phyloP scores from a whole-genome alignment of 2,113 vertebrate species.

The Sinocyclocheilus grahami region DNA sequence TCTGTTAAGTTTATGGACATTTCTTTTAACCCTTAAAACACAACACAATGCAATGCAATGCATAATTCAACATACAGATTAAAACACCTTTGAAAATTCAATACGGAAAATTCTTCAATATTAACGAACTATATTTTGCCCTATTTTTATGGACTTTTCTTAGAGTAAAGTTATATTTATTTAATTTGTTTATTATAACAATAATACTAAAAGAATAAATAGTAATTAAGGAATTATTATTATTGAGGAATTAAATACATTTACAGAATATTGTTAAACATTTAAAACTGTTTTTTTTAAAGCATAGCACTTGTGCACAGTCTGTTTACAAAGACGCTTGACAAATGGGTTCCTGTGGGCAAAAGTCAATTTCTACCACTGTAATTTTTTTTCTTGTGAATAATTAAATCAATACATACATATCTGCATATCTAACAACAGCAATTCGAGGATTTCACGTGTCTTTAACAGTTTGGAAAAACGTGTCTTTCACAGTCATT shows the following conservation, averaged over 20 bases:
- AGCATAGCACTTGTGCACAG: neutral
- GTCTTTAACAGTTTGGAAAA: conserved; percentile 32
- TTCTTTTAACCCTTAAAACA: too few relatives aligned
- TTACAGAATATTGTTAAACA: neutral
- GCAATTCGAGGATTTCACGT: neutral
- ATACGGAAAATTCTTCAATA: too few relatives aligned
- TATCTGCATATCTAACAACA: conserved; percentile 26
- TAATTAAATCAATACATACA: conserved; percentile 46
- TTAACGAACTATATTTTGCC: too few relatives aligned
- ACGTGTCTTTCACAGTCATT: conserved; percentile 23
- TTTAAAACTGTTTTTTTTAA: neutral
- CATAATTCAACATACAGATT: too few relatives aligned
- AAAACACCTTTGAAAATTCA: too few relatives aligned
- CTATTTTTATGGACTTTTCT: too few relatives aligned
- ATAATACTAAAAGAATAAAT: neutral
- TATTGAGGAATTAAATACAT: neutral
- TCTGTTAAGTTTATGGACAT: too few relatives aligned
- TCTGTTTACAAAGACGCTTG: neutral
- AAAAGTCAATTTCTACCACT: conserved; percentile 43
- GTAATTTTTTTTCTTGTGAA: conserved; percentile 50
- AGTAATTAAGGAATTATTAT: neutral
- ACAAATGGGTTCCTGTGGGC: neutral
- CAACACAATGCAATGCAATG: too few relatives aligned
- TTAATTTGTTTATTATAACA: too few relatives aligned
- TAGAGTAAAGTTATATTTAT: too few relatives aligned